Base-by-base conservation (phyloP, 1,140 invertebrate genomes). In the Thaumatotibia leucotreta region DNA sequence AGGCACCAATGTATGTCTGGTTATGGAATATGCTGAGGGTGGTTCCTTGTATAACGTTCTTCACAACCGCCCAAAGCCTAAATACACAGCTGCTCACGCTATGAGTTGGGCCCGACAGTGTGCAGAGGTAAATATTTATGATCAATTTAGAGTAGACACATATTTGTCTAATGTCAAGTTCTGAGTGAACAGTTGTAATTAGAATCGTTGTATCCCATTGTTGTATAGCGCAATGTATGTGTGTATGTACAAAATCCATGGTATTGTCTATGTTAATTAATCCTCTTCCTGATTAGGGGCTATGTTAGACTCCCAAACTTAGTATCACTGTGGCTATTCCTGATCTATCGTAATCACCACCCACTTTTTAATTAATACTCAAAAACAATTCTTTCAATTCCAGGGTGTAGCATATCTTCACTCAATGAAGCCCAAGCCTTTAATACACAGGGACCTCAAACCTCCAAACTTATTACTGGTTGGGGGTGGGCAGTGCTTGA, bases 11-110 rank as follows among this genome's bases (percentile, higher is more conserved):
- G 96, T 97, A 52, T 98, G 97, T 88, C 92, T 99, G 65, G 96
- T 99, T 6, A 99, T 99, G 97, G 98, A 99, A 88, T 99, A 97
- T 93, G 98, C 98, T 4, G 98, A 99, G 92, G 97, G 97, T 66
- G 98, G 98, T 31, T 99, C 98, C 4, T 91, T 99, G n/a, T 98
- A 98, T 83, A 97, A 99, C 92, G 97, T 99, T 61, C 92, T 99
- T 2, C 98, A 99, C 92, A 94, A 95, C 54, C 94, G 94, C 70
- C 95, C 95, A 22, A 94, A 95, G 77, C 94, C 95, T 22, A 91
- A 93, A 62, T 99, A 99, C 85, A 96, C 94, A 61, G 94, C 96
- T 63, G 96, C 96, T 61, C 98, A 99, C 93, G 98, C 98, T 6
- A 96, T 99, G 91, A 98, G 96, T 81, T 99, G 98, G 98, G 94